Evolutionary conservation across 2,888 invertebrate species (phyloP).

Genomic region (Nemotelus nigrinus): DNA sequence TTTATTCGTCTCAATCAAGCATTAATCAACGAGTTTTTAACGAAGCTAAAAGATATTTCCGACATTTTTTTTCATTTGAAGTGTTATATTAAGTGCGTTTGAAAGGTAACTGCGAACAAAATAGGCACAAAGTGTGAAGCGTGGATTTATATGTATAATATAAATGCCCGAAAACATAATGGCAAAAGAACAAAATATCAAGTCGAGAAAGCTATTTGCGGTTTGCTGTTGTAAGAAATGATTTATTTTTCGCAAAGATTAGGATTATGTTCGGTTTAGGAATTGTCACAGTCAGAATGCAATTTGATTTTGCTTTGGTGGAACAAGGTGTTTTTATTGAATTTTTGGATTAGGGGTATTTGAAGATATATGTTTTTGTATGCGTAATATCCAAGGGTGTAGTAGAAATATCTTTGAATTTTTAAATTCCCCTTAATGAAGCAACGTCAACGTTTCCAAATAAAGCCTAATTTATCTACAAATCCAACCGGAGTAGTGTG

Average conservation of each 20-base stretch:
- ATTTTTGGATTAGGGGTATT: too few relatives aligned
- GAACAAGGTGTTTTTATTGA: not conserved
- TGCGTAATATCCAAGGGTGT: too few relatives aligned
- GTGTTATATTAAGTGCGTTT: not conserved
- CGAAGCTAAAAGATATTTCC: too few relatives aligned
- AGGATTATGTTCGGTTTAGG: not conserved
- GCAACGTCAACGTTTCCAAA: too few relatives aligned
- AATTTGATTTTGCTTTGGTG: constrained; percentile 41
- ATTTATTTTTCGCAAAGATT: not conserved
- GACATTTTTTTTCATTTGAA: too few relatives aligned
- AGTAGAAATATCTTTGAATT: too few relatives aligned
- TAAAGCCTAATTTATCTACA: too few relatives aligned
- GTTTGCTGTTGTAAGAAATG: too few relatives aligned
- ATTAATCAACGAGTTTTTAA: not conserved
- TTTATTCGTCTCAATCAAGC: constrained; percentile 48
- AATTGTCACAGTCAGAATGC: not conserved
- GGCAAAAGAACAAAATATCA: constrained; percentile 51
- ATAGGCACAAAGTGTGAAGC: constrained; percentile 51
- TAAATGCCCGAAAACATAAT: constrained; percentile 5
- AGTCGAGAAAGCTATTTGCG: not conserved
- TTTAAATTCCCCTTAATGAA: too few relatives aligned
- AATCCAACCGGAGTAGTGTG: too few relatives aligned
- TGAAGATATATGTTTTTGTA: too few relatives aligned
- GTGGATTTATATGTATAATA: constrained; percentile 25
- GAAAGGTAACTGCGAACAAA: constrained; percentile 49